Evolutionary conservation across 2,113 vertebrate species (phyloP), one percentile per base, ranked within the genome.

Genomic region (Actenoides lindsayi): DNA sequence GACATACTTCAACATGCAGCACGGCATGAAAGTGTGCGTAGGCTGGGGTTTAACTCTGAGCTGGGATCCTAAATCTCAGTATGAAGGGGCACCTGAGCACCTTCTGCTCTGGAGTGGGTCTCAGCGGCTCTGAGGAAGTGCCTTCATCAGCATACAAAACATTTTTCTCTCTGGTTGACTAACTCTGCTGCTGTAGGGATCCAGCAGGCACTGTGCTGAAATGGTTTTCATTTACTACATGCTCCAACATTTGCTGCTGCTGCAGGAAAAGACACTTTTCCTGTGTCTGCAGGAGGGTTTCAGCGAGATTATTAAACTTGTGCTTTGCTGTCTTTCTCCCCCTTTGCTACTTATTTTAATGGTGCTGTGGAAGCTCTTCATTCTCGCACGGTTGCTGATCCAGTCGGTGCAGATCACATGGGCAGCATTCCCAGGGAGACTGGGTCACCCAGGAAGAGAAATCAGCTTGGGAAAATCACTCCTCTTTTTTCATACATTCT

Each of bases 391-490:
- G 71, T 86, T 95, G 70, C 94, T 88, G 94, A 97, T 94, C 84
- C 69, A 53, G 93, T 96, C 91, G 95, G 92, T 91, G 78, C 74
- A 75, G 96, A 89, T 98, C 96, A 90, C 91, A 91, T 75, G 94
- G 88, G 93, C 78, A 94, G 87, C 94, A 92, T 97, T 98, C 97
- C 94, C n/a, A 95, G 89, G 68, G 91, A 96, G 89, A 51, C 91
- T 39, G 67, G 97, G 96, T 98, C 96, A 97, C 92, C 95, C 89
- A 35, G 48, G 87, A 96, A 97, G 83, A 97, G 97, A 97, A 94
- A 94, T 87, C 96, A 95, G 90, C 97, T 98, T 98, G 97, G 97
- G 94, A 97, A 98, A 97, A 97, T 97, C 96, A 96, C 95, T 97
- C 93, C 94, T 97, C 88, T 93, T 53, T 85, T 94, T 96, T 74